Base-by-base conservation (phyloP, 2,797 vertebrate genomes). In the Myiothlypis chrysogaster region DNA sequence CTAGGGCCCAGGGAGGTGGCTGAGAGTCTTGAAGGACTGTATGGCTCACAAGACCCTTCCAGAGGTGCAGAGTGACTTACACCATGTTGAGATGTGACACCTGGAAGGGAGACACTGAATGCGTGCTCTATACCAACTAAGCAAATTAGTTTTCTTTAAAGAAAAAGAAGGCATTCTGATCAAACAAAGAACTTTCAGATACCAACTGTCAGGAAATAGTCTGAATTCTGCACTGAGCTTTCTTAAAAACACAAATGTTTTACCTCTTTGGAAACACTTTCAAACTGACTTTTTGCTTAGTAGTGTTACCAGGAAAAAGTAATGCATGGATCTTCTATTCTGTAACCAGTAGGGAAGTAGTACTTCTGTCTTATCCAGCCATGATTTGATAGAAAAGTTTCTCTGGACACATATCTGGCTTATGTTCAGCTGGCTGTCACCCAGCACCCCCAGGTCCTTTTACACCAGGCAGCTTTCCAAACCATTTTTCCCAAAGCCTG, bases 1-100 rank as follows among this genome's bases (percentile, higher is more conserved):
- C 6, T 4, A 35, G 32, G 0, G 0, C 4, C 23, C 14, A 28
- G 30, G 66, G 61, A 34, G 19, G 24, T 68, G 49, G 7, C 50
- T 90, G 27, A 9, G 34, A 12, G 23, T 28, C 77, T 64, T 65
- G 25, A 27, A 65, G 24, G 14, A 1, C 0, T 25, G 5, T 25
- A 3, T 47, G 39, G 18, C 39, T 69, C 43, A 14, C 3, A 50
- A 60, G 30, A 46, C 8, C 3, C 17, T 6, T 50, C 22, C 11
- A 8, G 46, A 57, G 12, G 3, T 25, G 9, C 35, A 49, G 10
- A 30, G 19, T 10, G 27, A 41, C 52, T 71, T 65, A 21, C 18
- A n/a, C 25, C 18, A 15, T 41, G 30, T 46, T 53, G 24, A 68
- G 39, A 46, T 16, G 8, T 49, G 49, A 28, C 12, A 14, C 7